A percentile compares a stretch with the other conserved stretches of the same genome.
Evolutionary conservation across 2,888 invertebrate species (phyloP).

Genomic region (Steinernema scapterisci): DNA sequence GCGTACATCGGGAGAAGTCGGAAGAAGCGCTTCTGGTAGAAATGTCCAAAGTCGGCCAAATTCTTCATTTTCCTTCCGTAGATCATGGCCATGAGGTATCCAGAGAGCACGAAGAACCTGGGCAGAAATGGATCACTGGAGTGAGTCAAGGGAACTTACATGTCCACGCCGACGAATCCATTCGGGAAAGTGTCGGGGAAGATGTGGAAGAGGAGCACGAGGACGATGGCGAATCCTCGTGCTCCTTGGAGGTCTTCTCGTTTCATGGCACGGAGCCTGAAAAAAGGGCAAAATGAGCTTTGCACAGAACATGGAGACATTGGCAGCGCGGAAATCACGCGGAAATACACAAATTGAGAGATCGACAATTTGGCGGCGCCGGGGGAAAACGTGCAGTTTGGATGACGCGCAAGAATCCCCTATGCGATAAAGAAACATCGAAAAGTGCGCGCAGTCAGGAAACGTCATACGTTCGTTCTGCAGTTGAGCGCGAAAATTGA

Average conservation of each 20-base stretch:
- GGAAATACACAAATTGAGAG: too few relatives aligned
- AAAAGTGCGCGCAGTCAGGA: too few relatives aligned
- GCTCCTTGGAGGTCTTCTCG: constrained; percentile 27
- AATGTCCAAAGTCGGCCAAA: neutral
- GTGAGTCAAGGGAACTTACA: neutral
- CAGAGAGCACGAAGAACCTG: constrained; percentile 34
- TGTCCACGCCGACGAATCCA: constrained; percentile 32
- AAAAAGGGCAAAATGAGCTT: too few relatives aligned
- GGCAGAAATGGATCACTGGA: neutral
- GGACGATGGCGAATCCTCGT: constrained; percentile 20
- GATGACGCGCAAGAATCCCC: too few relatives aligned
- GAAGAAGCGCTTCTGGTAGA: neutral
- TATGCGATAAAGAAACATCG: too few relatives aligned
- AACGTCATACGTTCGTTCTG: too few relatives aligned
- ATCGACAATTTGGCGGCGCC: too few relatives aligned
- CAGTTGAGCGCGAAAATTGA: too few relatives aligned
- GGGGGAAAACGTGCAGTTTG: too few relatives aligned
- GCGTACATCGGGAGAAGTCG: constrained; percentile 25
- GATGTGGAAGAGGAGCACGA: constrained; percentile 13
- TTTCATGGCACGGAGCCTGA: too few relatives aligned
- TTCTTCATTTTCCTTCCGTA: neutral
- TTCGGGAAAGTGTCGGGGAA: constrained; percentile 6
- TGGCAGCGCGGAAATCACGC: too few relatives aligned
- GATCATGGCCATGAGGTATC: constrained; percentile 31
- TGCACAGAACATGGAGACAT: too few relatives aligned